Conservation (phyloP, 35 echinoderm and acorn worm species). For the Lytechinus pictus region DNA sequence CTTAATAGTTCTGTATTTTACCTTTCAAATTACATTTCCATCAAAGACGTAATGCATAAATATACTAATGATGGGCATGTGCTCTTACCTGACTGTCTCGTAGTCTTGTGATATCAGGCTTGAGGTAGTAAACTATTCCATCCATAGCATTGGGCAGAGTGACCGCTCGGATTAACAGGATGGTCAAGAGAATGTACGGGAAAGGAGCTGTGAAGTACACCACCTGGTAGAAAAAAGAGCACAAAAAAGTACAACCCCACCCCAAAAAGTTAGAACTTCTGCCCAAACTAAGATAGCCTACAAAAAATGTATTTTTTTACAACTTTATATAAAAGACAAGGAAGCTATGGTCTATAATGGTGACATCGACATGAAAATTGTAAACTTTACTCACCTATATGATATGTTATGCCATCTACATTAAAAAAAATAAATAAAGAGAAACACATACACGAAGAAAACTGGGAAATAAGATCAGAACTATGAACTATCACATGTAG, state of each 20-base stretch:
- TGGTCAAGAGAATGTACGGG: constrained; percentile 84
- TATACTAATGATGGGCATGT: too few species aligned
- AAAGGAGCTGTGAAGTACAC: constrained; percentile 95
- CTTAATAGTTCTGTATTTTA: too few species aligned
- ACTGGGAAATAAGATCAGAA: background rate
- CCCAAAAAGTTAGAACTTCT: constrained; percentile 39
- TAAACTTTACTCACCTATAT: background rate
- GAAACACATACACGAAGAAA: background rate
- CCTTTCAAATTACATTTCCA: too few species aligned
- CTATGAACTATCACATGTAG: background rate
- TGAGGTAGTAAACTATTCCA: constrained; percentile 88
- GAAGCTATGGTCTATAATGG: too few species aligned
- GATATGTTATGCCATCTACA: background rate
- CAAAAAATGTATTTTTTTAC: background rate
- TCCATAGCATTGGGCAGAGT: constrained; percentile 68
- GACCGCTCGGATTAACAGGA: constrained; percentile 80
- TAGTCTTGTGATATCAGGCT: constrained; percentile 73
- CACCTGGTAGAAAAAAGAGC: constrained; percentile 58
- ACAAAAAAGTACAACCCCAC: constrained; percentile 26
- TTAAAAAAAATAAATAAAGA: background rate
- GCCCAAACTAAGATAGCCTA: background rate
- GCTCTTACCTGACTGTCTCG: constrained; percentile 78
- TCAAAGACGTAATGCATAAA: too few species aligned
- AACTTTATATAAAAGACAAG: background rate
- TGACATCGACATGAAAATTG: background rate